Evolutionary conservation across 2,797 vertebrate species (phyloP), one percentile per base, ranked within the genome.

Genomic region (Mustela erminea): DNA sequence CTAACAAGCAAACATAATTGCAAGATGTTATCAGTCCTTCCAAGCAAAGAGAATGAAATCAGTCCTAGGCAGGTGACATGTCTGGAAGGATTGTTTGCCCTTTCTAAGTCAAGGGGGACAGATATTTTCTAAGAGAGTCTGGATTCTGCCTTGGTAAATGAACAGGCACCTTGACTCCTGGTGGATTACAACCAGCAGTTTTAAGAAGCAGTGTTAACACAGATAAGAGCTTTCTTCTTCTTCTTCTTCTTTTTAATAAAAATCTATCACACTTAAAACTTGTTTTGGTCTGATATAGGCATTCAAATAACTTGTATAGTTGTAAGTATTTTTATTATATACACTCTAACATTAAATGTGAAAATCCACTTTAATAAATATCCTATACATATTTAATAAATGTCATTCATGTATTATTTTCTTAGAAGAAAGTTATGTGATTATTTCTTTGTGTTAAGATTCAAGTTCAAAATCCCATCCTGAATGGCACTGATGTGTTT

Each of bases 1-100:
- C 97, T 92, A 98, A 98, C 90, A 98, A 98, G 96, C 72, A 96
- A 97, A 98, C 83, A 77, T 95, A 98, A 98, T 97, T 17, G 7
- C 72, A 68, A 98, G 95, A 97, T 96, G 68, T 93, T 98, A 98
- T 97, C 96, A 96, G 92, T 84, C 78, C 52, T 96, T 97, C 46
- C 77, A 96, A 81, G 77, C 27, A 96, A 96, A 83, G 93, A 98
- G 94, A 96, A 98, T 68, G 77, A 97, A 98, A 94, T 94, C 90
- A 90, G 62, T 97, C 18, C 90, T 49, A 74, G 72, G 62, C 75
- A 0, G 70, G 86, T 90, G 90, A 87, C 46, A 70, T 74, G 60
- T 56, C 29, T 62, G 23, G 66, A 86, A 97, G 23, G 56, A 25
- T 35, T 97, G 43, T 85, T 97, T 96, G 93, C 60, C 27, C 13